These are phyloP conservation scores for Carettochelys insculpta DNA, from an alignment of 2,113 vertebrate genomes.

Conservation along the genomic window DNA sequence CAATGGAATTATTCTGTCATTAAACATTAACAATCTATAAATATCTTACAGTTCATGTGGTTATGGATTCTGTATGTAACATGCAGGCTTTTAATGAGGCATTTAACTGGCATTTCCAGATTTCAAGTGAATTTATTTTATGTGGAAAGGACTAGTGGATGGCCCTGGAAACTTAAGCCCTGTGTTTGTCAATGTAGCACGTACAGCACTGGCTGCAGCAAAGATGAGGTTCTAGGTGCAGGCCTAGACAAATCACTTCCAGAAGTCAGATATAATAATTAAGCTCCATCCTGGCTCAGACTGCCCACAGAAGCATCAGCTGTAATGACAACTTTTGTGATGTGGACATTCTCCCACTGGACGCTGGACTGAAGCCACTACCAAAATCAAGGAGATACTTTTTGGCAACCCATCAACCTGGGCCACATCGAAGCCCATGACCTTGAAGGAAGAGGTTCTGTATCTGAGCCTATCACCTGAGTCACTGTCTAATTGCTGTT, in stretches of 20 bases:
- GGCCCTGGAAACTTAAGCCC: background rate
- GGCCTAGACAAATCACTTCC: background rate
- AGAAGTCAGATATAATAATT: background rate
- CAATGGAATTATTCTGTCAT: constrained; percentile 10
- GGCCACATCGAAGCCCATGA: background rate
- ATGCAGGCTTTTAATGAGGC: background rate
- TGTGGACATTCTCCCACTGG: background rate
- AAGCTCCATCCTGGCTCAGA: background rate
- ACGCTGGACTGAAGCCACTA: background rate
- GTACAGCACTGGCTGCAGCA: background rate
- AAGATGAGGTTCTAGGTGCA: background rate
- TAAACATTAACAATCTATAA: constrained; percentile 3
- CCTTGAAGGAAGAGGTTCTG: background rate
- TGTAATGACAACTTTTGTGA: background rate
- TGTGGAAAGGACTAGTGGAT: background rate
- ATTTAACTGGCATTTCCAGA: background rate
- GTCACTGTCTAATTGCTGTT: background rate
- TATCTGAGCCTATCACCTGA: background rate
- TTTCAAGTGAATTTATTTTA: background rate
- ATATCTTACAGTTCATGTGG: too few species aligned
- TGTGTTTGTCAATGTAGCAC: accelerated
- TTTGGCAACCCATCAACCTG: background rate
- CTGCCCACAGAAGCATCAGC: background rate
- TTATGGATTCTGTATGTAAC: background rate
- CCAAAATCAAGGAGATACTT: background rate